phyloP scores from a whole-genome alignment of 2,797 vertebrate genomes.

The Cyprinella venusta region DNA sequence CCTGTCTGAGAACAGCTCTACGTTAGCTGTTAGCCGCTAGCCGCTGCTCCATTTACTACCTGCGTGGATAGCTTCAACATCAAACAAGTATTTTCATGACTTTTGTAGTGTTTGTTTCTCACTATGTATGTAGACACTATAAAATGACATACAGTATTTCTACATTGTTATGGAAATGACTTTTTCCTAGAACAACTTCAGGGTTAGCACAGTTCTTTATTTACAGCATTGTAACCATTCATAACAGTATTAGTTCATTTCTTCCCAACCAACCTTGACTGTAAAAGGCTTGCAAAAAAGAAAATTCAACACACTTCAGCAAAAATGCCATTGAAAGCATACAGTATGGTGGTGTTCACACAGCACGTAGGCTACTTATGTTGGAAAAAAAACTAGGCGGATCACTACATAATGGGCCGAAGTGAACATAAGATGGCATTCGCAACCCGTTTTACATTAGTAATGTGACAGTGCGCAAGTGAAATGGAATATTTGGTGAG shows the following conservation, averaged over 20 bases:
- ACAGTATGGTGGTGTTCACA: neutral
- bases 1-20: slow-evolving; percentile 48
- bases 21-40: neutral
- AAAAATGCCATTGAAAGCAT: neutral
- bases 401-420: neutral
- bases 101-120: neutral
- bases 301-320: neutral
- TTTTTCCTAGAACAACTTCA: neutral
- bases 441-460: neutral
- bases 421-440: neutral
- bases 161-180: neutral
- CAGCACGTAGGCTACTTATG: neutral
- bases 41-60: neutral
- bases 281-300: neutral
- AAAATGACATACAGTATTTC: neutral
- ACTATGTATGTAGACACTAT: neutral
- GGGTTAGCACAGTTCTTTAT: slow-evolving; percentile 19
- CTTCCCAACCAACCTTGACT: neutral
- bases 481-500: neutral
- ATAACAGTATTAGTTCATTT: neutral
- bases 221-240: neutral
- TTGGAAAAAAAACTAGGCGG: neutral
- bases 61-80: neutral
- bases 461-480: too few species aligned
- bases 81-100: too few species aligned